Evolutionary conservation across 2,113 vertebrate species (phyloP), one percentile per base, ranked within the genome.

Genomic region (Stegastes partitus): DNA sequence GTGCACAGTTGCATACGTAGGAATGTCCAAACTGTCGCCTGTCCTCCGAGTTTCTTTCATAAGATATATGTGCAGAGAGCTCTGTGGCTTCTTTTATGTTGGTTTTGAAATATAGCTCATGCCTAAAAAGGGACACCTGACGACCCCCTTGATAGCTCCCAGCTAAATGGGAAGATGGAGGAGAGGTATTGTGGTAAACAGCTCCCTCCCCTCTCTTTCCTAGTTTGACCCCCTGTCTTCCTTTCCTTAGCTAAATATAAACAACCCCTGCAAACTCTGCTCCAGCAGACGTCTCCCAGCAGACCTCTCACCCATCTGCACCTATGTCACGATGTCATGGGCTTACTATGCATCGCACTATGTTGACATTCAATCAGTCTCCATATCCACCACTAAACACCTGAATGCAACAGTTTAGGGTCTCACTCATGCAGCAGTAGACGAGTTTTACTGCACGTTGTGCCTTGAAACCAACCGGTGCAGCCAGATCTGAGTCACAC

Each of bases 191-290:
- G 50, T 69, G 57, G 77, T 75, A 73, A 82, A 85, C 67, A 77
- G 28, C 57, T n/a, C 4, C 37, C 47, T 51, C 37, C 53, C 19
- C 34, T 34, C 11, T 11, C 53, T 28, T 77, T 66, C 68, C 49
- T 49, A 76, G 51, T 67, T 16, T 62, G 68, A 71, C 76, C 66
- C 68, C 56, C 12, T n/a, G 31, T 68, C 61, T 81, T 86, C 62
- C 72, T 79, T 70, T 72, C 44, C 21, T 39, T 1, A 31, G 79
- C 91, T 91, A 93, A 91, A 90, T 89, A 92, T 92, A 93, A 91
- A 86, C 23, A 2, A 65, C 74, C 53, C 54, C 74, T 69, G 76
- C 71, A 63, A 74, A 64, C 70, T 66, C 71, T 83, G 71, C 68
- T 68, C 39, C 59, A 79, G 47, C 22, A 50, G 28, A 44, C 58